Evolutionary conservation across 2,888 invertebrate genomes (phyloP), one percentile per base, ranked within the genome.

Genomic region (Pelosia muscerda): DNA sequence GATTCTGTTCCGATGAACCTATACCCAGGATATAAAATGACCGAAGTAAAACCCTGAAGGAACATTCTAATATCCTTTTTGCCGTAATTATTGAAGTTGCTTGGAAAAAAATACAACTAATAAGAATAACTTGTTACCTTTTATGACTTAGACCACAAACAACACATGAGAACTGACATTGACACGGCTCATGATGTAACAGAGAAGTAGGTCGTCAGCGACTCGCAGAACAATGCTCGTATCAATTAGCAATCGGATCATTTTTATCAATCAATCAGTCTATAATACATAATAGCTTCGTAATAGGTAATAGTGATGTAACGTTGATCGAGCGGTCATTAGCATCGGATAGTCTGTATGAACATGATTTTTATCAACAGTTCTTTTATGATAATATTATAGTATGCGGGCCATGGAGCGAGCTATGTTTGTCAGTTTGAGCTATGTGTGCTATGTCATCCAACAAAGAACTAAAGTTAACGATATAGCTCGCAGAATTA

Each of bases 181-280:
- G 85, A 84, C 85, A 85, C 73, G 75, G 59, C 31, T 55, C 56
- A 71, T 85, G 82, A 85, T 74, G 85, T 85, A 86, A 85, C 78
- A 73, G 73, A 71, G 78, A 84, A 83, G 75, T 82, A 77, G 78
- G 79, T 76, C 76, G 68, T 73, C 63, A 28, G 34, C 55, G 34
- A 25, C 68, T 77, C 71, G 66, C 68, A 73, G 75, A 81, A 82
- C 81, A 82, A 84, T 84, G 77, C 69, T 23, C 62, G 57, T 59
- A 67, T 74, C 74, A 79, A 80, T 81, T 74, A 80, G 69, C 72
- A 72, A 63, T 61, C 57, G 60, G 71, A 75, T 72, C 67, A 68
- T 58, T 70, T 63, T 79, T 72, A 79, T 72, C 75, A 57, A 81
- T 72, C 69, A 56, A 72, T 73, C 57, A 63, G 65, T 73, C 42